Conservation (phyloP, 1,140 invertebrate genomes). For the Lordiphosa clarofinis region DNA sequence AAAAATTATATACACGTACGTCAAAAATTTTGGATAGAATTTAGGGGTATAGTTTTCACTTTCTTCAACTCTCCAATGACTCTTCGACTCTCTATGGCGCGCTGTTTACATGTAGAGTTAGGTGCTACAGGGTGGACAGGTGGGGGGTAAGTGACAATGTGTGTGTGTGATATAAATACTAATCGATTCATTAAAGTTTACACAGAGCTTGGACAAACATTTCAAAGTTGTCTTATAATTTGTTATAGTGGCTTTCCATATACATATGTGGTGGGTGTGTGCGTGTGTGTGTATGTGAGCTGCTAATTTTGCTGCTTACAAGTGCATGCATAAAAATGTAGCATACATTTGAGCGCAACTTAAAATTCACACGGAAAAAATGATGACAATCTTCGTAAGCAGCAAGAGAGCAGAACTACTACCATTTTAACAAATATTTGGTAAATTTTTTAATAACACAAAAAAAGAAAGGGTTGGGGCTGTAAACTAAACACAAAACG, state of each 20-base stretch:
- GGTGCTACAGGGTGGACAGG: neutral
- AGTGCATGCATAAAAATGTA: conserved; percentile 63
- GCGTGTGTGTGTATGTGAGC: conserved; percentile 13
- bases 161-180: conserved; percentile 51
- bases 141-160: conserved; percentile 25
- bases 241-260: conserved; percentile 70
- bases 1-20: conserved; percentile 79
- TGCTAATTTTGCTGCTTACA: conserved; percentile 41
- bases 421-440: conserved; percentile 22
- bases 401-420: conserved; percentile 52
- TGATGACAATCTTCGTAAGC: conserved; percentile 40
- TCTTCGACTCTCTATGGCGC: conserved; percentile 25
- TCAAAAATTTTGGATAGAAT: conserved; percentile 57
- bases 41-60: conserved; percentile 1
- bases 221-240: conserved; percentile 40
- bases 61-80: conserved; percentile 5
- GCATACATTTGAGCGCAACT: conserved; percentile 62
- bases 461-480: conserved; percentile 17
- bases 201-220: conserved; percentile 14
- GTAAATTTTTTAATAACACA: conserved; percentile 20
- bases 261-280: conserved; percentile 34
- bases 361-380: conserved; percentile 20
- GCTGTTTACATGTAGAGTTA: neutral
- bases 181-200: conserved; percentile 76
- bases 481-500: conserved; percentile 13